Conservation (phyloP, 2,113 vertebrate species). For the Bothrops jararaca region DNA sequence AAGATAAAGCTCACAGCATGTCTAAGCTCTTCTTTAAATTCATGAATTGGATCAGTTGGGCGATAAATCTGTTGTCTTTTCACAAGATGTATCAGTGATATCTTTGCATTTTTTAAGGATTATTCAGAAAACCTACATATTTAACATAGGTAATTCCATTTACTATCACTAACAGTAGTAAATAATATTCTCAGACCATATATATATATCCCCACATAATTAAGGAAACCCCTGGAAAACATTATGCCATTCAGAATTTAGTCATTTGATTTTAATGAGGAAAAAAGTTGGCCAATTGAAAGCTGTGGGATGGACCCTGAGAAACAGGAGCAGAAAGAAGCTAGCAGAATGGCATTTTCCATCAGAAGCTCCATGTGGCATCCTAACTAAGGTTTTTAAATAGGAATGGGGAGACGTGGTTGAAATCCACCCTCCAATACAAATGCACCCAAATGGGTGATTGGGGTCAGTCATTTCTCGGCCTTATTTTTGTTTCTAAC, state of each 20-base stretch:
- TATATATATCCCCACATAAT: neutral
- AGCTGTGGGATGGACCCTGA: neutral
- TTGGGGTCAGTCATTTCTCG: neutral
- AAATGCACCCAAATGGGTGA: neutral
- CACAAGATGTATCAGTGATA: neutral
- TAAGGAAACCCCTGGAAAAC: neutral
- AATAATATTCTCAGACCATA: too few relatives aligned
- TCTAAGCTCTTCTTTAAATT: neutral
- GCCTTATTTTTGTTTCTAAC: neutral
- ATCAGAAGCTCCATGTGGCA: neutral
- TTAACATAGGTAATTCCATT: too few relatives aligned
- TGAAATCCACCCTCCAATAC: neutral
- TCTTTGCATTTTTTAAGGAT: neutral
- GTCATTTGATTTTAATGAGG: neutral
- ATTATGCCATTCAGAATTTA: neutral
- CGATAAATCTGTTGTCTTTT: neutral
- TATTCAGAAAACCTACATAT: neutral
- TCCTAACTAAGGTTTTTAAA: neutral
- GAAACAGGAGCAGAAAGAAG: neutral
- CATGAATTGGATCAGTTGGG: neutral
- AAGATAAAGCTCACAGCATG: neutral
- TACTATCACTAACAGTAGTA: too few relatives aligned
- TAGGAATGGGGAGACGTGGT: neutral
- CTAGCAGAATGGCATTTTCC: neutral
- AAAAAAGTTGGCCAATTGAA: fast-evolving